A percentile compares a stretch with the other conserved stretches of the same genome.
These are phyloP conservation scores for Stenodera caucasica DNA, from an alignment of 2,888 invertebrate genomes.

Conservation along the genomic window DNA sequence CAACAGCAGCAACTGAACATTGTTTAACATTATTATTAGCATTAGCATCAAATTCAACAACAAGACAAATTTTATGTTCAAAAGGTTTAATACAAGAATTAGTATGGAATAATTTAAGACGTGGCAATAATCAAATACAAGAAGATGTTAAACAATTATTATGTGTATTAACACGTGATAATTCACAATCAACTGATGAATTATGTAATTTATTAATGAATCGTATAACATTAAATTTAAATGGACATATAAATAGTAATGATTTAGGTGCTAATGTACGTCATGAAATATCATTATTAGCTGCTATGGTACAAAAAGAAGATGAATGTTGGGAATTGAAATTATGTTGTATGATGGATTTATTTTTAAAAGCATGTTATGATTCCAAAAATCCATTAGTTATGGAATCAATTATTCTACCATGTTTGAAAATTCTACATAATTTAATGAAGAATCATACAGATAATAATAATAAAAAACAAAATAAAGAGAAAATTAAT, in stretches of 20 bases:
- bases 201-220: conserved; percentile 81
- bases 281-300: conserved; percentile 86
- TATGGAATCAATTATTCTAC: conserved; percentile 87
- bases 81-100: conserved; percentile 88
- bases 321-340: conserved; percentile 96
- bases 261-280: conserved; percentile 77
- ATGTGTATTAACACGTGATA: conserved; percentile 87
- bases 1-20: conserved; percentile 89
- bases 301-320: conserved; percentile 86
- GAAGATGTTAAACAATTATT: conserved; percentile 83
- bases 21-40: conserved; percentile 89
- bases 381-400: conserved; percentile 82
- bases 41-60: conserved; percentile 77
- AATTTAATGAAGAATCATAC: conserved; percentile 69
- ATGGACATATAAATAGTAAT: conserved; percentile 72
- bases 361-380: conserved; percentile 79
- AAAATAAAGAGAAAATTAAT: conserved; percentile 11
- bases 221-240: conserved; percentile 77
- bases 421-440: conserved; percentile 90
- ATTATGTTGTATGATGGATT: conserved; percentile 81
- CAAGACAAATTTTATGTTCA: conserved; percentile 74
- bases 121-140: conserved; percentile 77
- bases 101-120: conserved; percentile 85
- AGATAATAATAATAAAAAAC: conserved; percentile 52
- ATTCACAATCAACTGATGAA: conserved; percentile 77